Conservation (phyloP, 2,113 vertebrate species). For the Apodemus sylvaticus region DNA sequence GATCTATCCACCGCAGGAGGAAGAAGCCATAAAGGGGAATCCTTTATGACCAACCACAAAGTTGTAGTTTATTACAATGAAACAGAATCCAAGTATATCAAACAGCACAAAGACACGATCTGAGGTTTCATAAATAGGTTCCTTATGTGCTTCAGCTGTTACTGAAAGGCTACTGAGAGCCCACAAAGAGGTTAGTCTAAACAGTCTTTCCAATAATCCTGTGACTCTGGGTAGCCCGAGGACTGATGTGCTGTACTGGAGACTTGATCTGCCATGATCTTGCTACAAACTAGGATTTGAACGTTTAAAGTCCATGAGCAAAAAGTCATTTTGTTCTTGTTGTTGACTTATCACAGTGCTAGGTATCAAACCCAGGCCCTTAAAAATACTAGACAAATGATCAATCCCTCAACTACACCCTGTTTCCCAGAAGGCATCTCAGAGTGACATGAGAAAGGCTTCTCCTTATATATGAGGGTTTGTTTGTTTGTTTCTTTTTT, state of each 20-base stretch:
- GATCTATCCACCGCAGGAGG: background rate
- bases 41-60: conserved; percentile 37
- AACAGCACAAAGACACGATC: background rate
- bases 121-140: background rate
- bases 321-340: background rate
- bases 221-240: background rate
- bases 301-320: background rate
- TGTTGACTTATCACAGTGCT: too few relatives aligned
- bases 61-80: background rate
- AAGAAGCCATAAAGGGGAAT: background rate
- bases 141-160: background rate
- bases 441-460: background rate
- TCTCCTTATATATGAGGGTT: background rate
- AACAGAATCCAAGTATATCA: background rate
- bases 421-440: background rate
- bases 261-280: background rate
- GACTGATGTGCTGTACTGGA: background rate
- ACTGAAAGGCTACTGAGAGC: background rate
- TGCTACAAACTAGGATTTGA: background rate
- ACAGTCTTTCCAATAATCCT: background rate
- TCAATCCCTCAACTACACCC: background rate
- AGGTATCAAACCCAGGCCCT: background rate
- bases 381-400: background rate
- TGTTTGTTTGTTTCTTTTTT: background rate
- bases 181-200: background rate